Conservation (phyloP, 2,797 vertebrate genomes). For the Tragelaphus oryx region DNA sequence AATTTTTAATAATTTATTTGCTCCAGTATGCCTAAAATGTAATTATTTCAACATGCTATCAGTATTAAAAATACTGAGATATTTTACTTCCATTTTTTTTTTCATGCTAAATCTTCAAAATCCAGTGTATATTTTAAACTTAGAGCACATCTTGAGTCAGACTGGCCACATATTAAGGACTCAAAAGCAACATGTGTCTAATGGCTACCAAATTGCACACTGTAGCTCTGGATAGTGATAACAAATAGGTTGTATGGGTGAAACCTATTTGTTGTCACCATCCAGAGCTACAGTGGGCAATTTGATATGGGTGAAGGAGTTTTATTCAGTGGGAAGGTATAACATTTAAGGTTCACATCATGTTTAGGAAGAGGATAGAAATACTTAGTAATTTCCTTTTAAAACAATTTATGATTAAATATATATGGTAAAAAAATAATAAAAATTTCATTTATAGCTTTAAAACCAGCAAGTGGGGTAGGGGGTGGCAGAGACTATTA, state of each 20-base stretch:
- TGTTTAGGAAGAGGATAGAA: conserved; percentile 2
- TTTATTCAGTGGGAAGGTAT: neutral
- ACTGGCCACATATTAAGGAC: neutral
- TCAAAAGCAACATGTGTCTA: neutral
- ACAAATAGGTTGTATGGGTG: neutral
- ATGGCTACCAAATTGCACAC: neutral
- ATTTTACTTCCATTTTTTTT: conserved; percentile 24
- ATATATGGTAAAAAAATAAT: neutral
- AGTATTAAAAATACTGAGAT: conserved; percentile 13
- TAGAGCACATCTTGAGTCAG: neutral
- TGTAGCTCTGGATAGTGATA: neutral
- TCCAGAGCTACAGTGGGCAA: too few species aligned
- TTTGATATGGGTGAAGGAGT: neutral
- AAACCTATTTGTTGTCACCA: too few species aligned
- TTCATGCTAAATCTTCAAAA: neutral
- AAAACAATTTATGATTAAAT: conserved; percentile 26
- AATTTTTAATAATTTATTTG: conserved; percentile 36
- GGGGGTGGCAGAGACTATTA: neutral
- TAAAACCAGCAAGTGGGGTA: neutral
- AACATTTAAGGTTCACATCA: neutral
- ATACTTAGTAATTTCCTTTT: conserved; percentile 25
- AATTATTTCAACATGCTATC: conserved; percentile 38
- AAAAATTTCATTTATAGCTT: neutral
- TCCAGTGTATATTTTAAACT: neutral
- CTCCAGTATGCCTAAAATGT: neutral